Evolutionary conservation across 2,888 invertebrate genomes (phyloP).

Genomic region (Augochlorella aurata): DNA sequence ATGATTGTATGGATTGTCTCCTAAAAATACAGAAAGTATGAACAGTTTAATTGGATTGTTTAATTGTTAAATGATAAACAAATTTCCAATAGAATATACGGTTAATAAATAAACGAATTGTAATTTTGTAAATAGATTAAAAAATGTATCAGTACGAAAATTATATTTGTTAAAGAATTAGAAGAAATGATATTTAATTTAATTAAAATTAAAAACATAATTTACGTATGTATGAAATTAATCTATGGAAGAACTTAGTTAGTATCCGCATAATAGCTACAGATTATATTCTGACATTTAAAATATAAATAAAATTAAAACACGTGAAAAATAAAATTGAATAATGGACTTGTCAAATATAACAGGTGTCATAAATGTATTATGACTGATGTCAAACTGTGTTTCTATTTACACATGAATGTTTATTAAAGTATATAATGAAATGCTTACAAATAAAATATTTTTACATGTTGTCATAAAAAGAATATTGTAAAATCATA

Average conservation of each 20-base stretch:
- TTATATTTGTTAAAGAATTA: not conserved
- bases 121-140: not conserved
- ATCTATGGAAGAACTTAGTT: not conserved
- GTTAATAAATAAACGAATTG: not conserved
- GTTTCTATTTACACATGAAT: not conserved
- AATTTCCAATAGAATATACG: not conserved
- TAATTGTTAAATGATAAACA: not conserved
- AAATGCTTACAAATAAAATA: not conserved
- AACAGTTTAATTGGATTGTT: not conserved
- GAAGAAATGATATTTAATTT: not conserved
- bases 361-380: conserved; percentile 58
- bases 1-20: conserved; percentile 85
- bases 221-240: not conserved
- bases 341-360: conserved; percentile 48
- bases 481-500: not conserved
- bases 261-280: not conserved
- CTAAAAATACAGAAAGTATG: conserved; percentile 72
- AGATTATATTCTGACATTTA: not conserved
- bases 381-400: not conserved
- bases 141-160: not conserved
- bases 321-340: conserved; percentile 10
- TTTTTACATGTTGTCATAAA: not conserved
- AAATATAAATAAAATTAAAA: conserved; percentile 7
- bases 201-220: not conserved
- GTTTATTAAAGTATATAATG: not conserved